Conservation (phyloP, 1,140 invertebrate species). For the Trypoxylus dichotomus region DNA sequence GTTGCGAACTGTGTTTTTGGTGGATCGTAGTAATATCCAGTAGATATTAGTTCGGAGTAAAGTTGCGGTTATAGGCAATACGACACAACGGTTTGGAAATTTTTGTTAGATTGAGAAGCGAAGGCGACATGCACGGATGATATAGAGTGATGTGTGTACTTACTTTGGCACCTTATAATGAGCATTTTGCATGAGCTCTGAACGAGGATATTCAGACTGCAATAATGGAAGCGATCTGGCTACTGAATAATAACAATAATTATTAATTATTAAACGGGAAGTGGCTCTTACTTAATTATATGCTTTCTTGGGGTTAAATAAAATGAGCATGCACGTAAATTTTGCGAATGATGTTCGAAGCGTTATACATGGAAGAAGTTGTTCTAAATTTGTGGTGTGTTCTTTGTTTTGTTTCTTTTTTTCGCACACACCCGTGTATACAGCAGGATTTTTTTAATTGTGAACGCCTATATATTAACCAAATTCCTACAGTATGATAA, state of each 20-base stretch:
- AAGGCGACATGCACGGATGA: neutral
- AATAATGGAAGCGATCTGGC: conserved; percentile 27
- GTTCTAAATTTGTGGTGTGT: no score
- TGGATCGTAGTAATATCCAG: no score
- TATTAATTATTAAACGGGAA: neutral
- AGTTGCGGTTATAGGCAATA: no score
- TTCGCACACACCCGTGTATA: no score
- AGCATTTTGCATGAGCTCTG: conserved; percentile 3
- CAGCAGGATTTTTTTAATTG: neutral
- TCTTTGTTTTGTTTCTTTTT: no score
- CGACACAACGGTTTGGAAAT: no score
- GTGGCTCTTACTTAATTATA: neutral
- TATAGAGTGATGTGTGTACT: neutral
- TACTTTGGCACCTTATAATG: conserved; percentile 13
- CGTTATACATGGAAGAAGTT: no score
- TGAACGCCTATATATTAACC: neutral
- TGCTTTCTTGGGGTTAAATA: no score
- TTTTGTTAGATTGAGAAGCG: neutral
- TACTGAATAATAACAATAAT: conserved; percentile 22
- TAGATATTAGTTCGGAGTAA: no score
- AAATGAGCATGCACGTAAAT: no score
- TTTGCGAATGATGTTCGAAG: no score
- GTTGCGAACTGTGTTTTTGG: no score
- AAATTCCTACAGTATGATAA: neutral
- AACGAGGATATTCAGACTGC: conserved; percentile 28